Evolutionary conservation across 2,797 vertebrate genomes (phyloP).

Genomic region (Aplochiton taeniatus): DNA sequence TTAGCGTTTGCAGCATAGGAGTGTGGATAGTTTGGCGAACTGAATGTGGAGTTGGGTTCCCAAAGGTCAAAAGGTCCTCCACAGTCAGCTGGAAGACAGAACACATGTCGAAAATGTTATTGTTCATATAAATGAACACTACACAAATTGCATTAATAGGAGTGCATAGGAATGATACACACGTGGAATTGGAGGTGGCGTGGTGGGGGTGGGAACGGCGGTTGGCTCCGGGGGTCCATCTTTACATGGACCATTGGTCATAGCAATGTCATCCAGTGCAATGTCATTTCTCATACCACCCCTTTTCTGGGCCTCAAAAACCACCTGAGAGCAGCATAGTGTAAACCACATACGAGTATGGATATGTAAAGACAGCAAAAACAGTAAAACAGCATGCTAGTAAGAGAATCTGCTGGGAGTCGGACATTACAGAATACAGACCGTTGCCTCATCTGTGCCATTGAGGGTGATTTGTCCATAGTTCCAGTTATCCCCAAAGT

Average conservation of each 20-base stretch:
- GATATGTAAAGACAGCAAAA: no score
- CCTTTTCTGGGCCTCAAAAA: slow-evolving; percentile 82
- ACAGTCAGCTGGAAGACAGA: slow-evolving; percentile 76
- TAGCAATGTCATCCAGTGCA: slow-evolving; percentile 86
- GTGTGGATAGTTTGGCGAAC: slow-evolving; percentile 81
- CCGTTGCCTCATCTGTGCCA: slow-evolving; percentile 71
- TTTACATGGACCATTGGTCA: slow-evolving; percentile 78
- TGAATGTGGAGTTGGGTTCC: slow-evolving; percentile 86
- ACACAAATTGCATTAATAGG: background rate
- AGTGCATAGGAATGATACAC: slow-evolving; percentile 42
- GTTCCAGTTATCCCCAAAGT: slow-evolving; percentile 90
- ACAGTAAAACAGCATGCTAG: no score
- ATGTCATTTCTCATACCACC: slow-evolving; percentile 71
- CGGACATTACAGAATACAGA: slow-evolving; percentile 48
- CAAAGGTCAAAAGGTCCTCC: slow-evolving; percentile 86
- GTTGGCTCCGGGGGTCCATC: slow-evolving; percentile 81
- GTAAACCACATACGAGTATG: background rate
- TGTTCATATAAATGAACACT: slow-evolving; percentile 16
- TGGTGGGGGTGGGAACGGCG: slow-evolving; percentile 65
- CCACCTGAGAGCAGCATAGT: slow-evolving; percentile 68
- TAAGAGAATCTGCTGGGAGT: no score
- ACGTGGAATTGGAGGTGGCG: slow-evolving; percentile 75
- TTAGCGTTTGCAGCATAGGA: slow-evolving; percentile 77
- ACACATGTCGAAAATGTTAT: no score
- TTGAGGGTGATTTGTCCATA: slow-evolving; percentile 86